phyloP scores from a whole-genome alignment of 2,797 vertebrate species.

The Simalia tracyae region DNA sequence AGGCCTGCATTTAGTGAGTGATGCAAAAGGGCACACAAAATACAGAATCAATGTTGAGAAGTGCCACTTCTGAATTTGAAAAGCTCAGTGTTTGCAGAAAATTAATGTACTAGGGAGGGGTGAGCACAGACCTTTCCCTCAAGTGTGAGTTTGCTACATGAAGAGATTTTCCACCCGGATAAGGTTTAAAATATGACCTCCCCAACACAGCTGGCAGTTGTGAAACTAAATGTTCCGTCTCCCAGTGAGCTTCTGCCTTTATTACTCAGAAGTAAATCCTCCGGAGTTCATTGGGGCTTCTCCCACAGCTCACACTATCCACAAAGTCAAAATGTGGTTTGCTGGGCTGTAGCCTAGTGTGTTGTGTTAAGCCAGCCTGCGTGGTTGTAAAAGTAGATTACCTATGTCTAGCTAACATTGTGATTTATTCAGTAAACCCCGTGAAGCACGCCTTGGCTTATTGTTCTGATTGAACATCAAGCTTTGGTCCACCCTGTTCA shows the following conservation, averaged over 20 bases:
- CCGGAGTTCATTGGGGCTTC: not conserved
- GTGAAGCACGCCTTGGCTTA: not conserved
- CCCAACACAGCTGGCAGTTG: not conserved
- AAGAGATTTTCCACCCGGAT: no score
- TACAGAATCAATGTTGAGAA: not conserved
- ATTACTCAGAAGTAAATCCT: not conserved
- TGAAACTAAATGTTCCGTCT: not conserved
- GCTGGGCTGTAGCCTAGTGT: not conserved
- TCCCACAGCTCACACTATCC: not conserved
- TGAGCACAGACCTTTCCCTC: not conserved
- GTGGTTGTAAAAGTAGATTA: not conserved
- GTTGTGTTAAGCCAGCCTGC: not conserved
- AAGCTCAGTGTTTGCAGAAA: not conserved
- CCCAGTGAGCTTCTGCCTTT: not conserved
- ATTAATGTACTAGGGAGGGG: not conserved
- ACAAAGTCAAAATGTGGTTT: not conserved
- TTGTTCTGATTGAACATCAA: not conserved
- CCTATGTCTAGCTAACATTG: not conserved
- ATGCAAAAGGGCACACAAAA: not conserved
- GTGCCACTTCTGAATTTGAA: not conserved
- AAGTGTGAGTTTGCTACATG: not conserved
- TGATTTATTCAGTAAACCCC: not conserved
- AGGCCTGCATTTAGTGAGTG: not conserved
- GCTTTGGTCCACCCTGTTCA: not conserved
- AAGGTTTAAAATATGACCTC: not conserved